Base-by-base conservation (phyloP, 2,888 invertebrate genomes). In the Atherix ibis region DNA sequence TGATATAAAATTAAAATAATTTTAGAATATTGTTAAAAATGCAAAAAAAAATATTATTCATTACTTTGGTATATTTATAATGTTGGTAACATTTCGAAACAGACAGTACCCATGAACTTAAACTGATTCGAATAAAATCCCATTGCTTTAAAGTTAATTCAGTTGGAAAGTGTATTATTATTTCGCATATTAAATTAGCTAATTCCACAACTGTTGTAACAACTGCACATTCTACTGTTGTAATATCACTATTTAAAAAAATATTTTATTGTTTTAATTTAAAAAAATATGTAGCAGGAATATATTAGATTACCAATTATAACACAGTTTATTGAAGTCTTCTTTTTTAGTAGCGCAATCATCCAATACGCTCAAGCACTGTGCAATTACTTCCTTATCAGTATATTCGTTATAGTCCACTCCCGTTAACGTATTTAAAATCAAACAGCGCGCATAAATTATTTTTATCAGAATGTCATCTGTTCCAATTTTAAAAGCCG, bases 111-210 rank as follows among this genome's bases (percentile, higher is more conserved):
- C 84, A 76, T 12, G 76, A 71, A 38, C 74, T 73, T 18, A 81
- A 57, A 34, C 74, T 68, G 51, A 85, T 72, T 43, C 77, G 66
- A 44, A 73, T 62, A 50, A 77, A 74, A 63, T 85, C 85, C 83
- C 85, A 84, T 45, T 73, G 68, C 41, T 64, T 52, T 6, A 54
- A 48, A 16, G 44, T 45, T 14, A 59, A 39, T 39, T 57, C 50
- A 36, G 48, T 43, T 3, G 57, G 52, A 39, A 55, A 54, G 12
- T 50, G 46, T n/a, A 40, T 36, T 4, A 63, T 28, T 2, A 54
- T 41, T 39, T 53, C 48, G 4, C 41, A 46, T 4, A 63, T 40
- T n/a, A 62, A 45, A 35, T 55, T 51, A 2, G 57, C 55, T 18
- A 51, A 48, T 41, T 58, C 59, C 12, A 55, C 48, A 5, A 51